Conservation (phyloP, 2,888 invertebrate genomes). For the Cistogaster globosa region DNA sequence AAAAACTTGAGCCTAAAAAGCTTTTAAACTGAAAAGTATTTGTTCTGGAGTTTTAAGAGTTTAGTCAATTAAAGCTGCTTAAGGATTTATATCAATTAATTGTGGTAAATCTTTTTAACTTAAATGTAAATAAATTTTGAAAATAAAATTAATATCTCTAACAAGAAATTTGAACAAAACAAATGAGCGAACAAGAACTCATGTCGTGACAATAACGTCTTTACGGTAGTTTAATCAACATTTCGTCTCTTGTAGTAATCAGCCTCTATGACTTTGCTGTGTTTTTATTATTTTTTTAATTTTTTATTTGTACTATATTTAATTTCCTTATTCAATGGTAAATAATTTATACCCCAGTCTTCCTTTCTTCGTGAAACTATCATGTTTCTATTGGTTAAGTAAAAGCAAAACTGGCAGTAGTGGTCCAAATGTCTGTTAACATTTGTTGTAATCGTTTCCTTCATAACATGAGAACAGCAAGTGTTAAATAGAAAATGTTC, state of each 20-base stretch:
- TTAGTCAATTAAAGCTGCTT: no score
- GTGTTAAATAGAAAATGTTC: constrained; percentile 43
- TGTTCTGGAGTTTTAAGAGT: no score
- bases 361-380: not conserved
- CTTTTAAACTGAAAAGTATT: not conserved
- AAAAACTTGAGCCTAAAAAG: not conserved
- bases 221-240: constrained; percentile 79
- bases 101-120: constrained; percentile 41
- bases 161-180: constrained; percentile 63
- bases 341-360: constrained; percentile 30
- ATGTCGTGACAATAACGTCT: constrained; percentile 77
- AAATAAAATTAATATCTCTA: constrained; percentile 68
- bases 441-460: constrained; percentile 37
- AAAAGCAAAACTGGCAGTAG: constrained; percentile 22
- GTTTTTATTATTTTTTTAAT: not conserved
- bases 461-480: constrained; percentile 45
- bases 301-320: not conserved
- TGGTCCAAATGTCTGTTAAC: constrained; percentile 43
- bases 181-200: constrained; percentile 70
- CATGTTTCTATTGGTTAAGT: not conserved
- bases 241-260: constrained; percentile 47
- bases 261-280: constrained; percentile 3
- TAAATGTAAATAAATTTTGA: constrained; percentile 48
- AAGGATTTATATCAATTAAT: constrained; percentile 20
- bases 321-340: constrained; percentile 24